These are phyloP conservation scores for Drosophila pachea DNA, from an alignment of 1,140 invertebrate genomes.

Conservation along the genomic window DNA sequence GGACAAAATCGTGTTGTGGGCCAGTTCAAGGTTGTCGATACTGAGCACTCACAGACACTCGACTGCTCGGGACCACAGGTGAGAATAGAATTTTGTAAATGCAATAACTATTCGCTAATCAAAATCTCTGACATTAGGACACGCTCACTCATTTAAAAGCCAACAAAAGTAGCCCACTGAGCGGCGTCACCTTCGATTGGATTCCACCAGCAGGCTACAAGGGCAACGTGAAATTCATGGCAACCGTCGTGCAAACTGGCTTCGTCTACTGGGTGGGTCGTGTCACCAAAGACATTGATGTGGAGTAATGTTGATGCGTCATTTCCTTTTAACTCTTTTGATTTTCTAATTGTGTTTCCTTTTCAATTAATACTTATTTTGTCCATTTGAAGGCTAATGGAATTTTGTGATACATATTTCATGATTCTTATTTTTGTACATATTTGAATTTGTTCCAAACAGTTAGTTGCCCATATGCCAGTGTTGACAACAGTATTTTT, in stretches of 20 bases:
- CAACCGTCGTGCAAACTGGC: constrained; percentile 78
- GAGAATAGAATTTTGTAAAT: constrained; percentile 2
- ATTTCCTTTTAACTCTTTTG: constrained; percentile 16
- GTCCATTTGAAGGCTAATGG: constrained; percentile 25
- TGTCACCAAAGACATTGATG: constrained; percentile 66
- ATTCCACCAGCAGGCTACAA: constrained; percentile 70
- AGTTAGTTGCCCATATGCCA: constrained; percentile 10
- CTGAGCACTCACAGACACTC: constrained; percentile 58
- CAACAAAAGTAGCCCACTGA: constrained; percentile 57
- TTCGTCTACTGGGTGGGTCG: constrained; percentile 79
- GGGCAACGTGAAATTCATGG: constrained; percentile 78
- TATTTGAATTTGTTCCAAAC: constrained; percentile 20
- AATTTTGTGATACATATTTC: constrained; percentile 62
- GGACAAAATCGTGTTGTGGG: constrained; percentile 67
- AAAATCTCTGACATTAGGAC: constrained; percentile 34
- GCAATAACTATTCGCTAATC: not conserved
- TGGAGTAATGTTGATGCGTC: constrained; percentile 48
- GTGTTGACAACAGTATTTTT: constrained; percentile 59
- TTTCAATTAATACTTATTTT: constrained; percentile 13
- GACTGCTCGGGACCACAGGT: constrained; percentile 54
- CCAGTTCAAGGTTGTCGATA: constrained; percentile 60
- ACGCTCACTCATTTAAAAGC: constrained; percentile 77
- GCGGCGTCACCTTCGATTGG: constrained; percentile 69
- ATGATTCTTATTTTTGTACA: constrained; percentile 45
- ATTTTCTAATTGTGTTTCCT: constrained; percentile 10